Evolutionary conservation across 1,140 invertebrate species (phyloP).

Genomic region (Ceratina calcarata): DNA sequence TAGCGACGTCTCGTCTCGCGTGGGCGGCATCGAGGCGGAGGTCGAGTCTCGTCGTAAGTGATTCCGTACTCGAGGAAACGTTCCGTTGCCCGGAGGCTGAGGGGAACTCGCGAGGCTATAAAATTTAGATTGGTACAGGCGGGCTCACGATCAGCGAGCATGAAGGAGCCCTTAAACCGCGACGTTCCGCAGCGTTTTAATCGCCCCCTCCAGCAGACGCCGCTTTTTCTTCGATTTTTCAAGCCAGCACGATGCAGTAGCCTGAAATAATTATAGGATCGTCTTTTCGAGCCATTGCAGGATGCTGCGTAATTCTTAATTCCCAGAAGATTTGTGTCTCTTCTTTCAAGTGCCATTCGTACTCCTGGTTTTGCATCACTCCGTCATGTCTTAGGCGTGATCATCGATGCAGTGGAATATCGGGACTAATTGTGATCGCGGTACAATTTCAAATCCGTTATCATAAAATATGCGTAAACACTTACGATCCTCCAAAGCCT

Average conservation of each 20-base stretch:
- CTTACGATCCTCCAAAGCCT: no score
- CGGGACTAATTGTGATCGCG: no score
- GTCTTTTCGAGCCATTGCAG: not conserved
- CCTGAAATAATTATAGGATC: not conserved
- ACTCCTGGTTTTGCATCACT: no score
- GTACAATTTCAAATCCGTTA: no score
- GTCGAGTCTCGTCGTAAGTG: constrained; percentile 38
- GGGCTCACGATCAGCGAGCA: not conserved
- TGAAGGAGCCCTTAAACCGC: not conserved
- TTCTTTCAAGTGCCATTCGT: not conserved
- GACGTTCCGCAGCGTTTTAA: not conserved
- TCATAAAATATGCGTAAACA: no score
- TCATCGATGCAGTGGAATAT: no score
- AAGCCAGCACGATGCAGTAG: not conserved
- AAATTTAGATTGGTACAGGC: not conserved
- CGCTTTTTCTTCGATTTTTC: not conserved
- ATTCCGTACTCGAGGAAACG: constrained; percentile 34
- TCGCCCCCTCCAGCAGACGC: not conserved
- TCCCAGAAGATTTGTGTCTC: constrained; percentile 1
- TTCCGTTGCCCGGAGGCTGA: not conserved
- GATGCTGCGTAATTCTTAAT: not conserved
- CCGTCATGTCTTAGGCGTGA: no score
- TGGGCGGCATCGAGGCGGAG: constrained; percentile 22
- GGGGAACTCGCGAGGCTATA: not conserved
- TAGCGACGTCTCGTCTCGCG: not conserved